Base-by-base conservation (phyloP, 1,140 invertebrate species). In the Zophobas atratus region DNA sequence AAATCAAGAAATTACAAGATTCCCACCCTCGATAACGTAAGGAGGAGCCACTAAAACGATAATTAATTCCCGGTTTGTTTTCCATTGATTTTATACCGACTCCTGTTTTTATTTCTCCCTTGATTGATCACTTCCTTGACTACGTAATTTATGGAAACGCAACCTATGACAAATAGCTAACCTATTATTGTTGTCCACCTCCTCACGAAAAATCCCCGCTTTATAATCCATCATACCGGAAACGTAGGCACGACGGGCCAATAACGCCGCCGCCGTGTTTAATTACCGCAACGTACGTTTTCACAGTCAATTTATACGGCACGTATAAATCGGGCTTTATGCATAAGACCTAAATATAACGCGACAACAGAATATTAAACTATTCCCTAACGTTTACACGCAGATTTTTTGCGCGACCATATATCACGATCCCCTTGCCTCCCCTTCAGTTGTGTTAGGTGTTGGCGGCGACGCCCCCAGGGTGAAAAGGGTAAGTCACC, bases 381-480 rank as follows among this genome's bases (percentile, higher is more conserved):
- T 38, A 56, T 73, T 73, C 71, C 48, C 71, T 38, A 57, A 67
- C 60, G 60, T 67, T 67, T 75, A 56, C 55, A 67, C 53, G 55
- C 43, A 67, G 57, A 75, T 63, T 75, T 63, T 75, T 75, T 75
- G 57, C 74, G 38, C 57, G 55, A 63, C 57, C 38, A 75, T 63
- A 75, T 57, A 75, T 60, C 57, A 75, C 39, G 38, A 55, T 55
- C 34, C 33, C 53, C 55, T 34, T 63, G 20, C 20, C 20, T 20
- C 20, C 57, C 57, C 36, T n/a, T 63, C 57, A 38, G 5, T 63
- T 56, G 57, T 63, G 57, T 41, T 63, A 63, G 57, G 57, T 63
- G 57, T 63, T 63, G 35, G 39, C 60, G 39, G 60, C 39, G 6
- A 67, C 60, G 41, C 60, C 60, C 39, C 60, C 60, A 6, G 60